These are phyloP conservation scores for Artibeus jamaicensis DNA, from an alignment of 2,797 vertebrate genomes.

Conservation along the genomic window DNA sequence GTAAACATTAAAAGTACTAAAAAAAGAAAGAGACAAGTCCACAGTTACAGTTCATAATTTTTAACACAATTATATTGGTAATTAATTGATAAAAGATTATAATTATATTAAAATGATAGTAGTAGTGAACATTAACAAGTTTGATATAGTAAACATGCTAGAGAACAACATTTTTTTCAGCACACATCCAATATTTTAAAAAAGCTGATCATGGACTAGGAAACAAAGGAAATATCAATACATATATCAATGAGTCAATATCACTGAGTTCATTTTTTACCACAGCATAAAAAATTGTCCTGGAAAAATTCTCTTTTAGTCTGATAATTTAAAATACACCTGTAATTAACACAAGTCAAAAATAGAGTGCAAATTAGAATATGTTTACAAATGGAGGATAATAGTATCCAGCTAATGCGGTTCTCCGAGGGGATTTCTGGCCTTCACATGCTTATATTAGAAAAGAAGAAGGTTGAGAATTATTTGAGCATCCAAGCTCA, in stretches of 20 bases:
- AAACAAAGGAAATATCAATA: not conserved
- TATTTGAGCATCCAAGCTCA: not conserved
- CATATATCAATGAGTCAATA: not conserved
- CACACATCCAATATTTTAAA: not conserved
- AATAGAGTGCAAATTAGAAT: not conserved
- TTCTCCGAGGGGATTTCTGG: not conserved
- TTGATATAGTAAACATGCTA: not conserved
- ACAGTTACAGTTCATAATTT: not conserved
- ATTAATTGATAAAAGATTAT: not conserved
- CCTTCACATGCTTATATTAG: not conserved
- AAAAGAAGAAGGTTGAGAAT: not conserved
- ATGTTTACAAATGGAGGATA: not conserved
- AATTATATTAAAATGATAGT: not conserved
- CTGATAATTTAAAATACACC: not conserved
- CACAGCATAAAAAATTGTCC: not conserved
- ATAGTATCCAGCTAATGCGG: rapidly evolving
- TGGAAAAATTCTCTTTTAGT: not conserved
- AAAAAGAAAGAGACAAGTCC: not conserved
- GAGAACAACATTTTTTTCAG: not conserved
- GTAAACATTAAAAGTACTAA: not conserved
- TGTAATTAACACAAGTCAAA: not conserved
- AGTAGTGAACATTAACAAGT: not conserved
- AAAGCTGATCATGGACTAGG: not conserved
- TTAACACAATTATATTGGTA: not conserved
- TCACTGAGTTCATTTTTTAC: not conserved